These are phyloP conservation scores for Serripes groenlandicus DNA, from an alignment of 2,888 invertebrate genomes.

Conservation along the genomic window DNA sequence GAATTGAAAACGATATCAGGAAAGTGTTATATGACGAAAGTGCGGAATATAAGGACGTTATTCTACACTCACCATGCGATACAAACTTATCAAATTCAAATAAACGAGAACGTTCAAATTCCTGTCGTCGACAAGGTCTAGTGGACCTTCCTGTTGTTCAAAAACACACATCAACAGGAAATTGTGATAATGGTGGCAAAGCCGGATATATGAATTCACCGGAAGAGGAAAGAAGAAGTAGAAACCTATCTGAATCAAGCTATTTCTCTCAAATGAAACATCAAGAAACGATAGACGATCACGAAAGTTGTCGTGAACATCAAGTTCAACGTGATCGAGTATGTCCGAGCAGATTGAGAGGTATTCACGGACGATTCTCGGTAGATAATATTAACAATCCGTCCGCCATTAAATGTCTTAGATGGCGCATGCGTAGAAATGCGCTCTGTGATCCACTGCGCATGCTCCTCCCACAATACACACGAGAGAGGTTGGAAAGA, in stretches of 20 bases:
- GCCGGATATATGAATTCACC: neutral
- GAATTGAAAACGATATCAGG: neutral
- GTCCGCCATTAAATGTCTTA: slow-evolving; percentile 49
- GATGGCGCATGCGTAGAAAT: slow-evolving; percentile 53
- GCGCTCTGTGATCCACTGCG: slow-evolving; percentile 62
- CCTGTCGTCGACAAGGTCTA: neutral
- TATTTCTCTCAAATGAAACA: neutral
- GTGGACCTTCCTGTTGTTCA: neutral
- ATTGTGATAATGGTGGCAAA: neutral
- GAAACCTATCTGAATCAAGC: slow-evolving; percentile 8
- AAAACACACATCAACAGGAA: neutral
- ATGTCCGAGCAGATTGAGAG: neutral
- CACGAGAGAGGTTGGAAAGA: slow-evolving; percentile 53
- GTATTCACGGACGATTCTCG: neutral
- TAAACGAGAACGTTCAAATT: neutral
- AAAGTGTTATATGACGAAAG: neutral
- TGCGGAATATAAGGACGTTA: neutral
- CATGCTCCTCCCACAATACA: slow-evolving; percentile 53
- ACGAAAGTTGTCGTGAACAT: slow-evolving; percentile 9
- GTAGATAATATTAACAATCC: slow-evolving; percentile 17
- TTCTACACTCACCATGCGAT: neutral
- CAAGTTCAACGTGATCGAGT: neutral
- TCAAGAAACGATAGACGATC: neutral
- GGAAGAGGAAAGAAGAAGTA: neutral
- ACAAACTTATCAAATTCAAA: neutral